Conservation (phyloP, 1,140 invertebrate species). For the Drosophila parvula region DNA sequence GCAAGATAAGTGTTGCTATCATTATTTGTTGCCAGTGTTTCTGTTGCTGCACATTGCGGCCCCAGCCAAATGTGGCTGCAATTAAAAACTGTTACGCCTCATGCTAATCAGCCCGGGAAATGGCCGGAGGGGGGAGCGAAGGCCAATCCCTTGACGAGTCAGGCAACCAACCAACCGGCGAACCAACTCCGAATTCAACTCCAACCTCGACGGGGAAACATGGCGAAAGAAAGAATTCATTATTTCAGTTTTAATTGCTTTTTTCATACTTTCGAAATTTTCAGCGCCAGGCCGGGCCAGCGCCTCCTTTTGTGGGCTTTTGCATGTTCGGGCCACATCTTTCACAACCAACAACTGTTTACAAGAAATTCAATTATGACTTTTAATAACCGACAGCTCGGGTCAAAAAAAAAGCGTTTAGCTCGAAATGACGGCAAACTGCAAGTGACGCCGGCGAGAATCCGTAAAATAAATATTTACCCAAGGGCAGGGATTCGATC, state of each 20-base stretch:
- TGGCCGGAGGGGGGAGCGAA: conserved; percentile 17
- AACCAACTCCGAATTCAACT: conserved; percentile 22
- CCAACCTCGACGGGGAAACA: conserved; percentile 48
- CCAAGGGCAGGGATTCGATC: conserved; percentile 29
- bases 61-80: conserved; percentile 77
- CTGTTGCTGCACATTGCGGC: conserved; percentile 62
- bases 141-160: conserved; percentile 55
- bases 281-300: conserved; percentile 66
- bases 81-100: conserved; percentile 83
- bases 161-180: conserved; percentile 49
- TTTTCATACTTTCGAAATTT: conserved; percentile 82
- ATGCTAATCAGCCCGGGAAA: conserved; percentile 77
- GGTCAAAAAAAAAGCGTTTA: conserved; percentile 57
- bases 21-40: conserved; percentile 53
- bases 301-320: conserved; percentile 49
- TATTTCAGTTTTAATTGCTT: conserved; percentile 83
- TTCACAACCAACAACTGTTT: conserved; percentile 77
- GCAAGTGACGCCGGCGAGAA: conserved; percentile 48
- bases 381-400: conserved; percentile 76
- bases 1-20: conserved; percentile 71
- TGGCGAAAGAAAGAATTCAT: conserved; percentile 78
- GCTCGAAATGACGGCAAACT: conserved; percentile 40
- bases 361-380: conserved; percentile 83
- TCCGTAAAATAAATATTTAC: conserved; percentile 26
- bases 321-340: conserved; percentile 77